Conservation (phyloP, 2,888 invertebrate genomes). For the Lasiommata megera region DNA sequence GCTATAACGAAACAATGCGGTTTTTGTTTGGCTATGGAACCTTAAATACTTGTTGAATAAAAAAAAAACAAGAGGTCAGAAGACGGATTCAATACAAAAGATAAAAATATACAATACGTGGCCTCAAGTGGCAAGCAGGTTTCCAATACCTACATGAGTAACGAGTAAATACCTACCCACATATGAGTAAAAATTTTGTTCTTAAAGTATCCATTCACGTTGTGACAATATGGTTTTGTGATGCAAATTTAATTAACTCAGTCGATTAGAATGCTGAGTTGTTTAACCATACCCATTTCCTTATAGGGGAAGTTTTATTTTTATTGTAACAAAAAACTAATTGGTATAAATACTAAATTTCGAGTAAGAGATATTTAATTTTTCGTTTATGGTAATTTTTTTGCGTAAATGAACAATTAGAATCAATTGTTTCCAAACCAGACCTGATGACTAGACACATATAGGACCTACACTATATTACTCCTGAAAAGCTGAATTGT, state of each 20-base stretch:
- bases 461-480: too few relatives aligned
- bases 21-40: too few relatives aligned
- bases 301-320: not conserved
- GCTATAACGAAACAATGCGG: too few relatives aligned
- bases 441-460: too few relatives aligned
- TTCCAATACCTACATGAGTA: not conserved
- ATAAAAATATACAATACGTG: not conserved
- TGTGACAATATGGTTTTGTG: slow-evolving; percentile 25
- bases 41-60: too few relatives aligned
- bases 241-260: slow-evolving; percentile 35
- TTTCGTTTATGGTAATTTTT: too few relatives aligned
- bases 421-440: too few relatives aligned
- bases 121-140: slow-evolving; percentile 7
- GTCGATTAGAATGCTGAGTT: slow-evolving; percentile 30
- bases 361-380: too few relatives aligned
- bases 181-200: not conserved
- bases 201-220: slow-evolving; percentile 27
- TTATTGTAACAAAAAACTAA: too few relatives aligned
- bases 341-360: too few relatives aligned
- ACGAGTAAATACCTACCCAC: not conserved
- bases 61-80: not conserved
- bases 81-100: slow-evolving; percentile 7
- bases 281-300: not conserved
- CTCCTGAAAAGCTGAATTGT: too few relatives aligned
- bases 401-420: too few relatives aligned